Evolutionary conservation across 2,797 vertebrate species (phyloP).

Genomic region (Rallus crepitans): DNA sequence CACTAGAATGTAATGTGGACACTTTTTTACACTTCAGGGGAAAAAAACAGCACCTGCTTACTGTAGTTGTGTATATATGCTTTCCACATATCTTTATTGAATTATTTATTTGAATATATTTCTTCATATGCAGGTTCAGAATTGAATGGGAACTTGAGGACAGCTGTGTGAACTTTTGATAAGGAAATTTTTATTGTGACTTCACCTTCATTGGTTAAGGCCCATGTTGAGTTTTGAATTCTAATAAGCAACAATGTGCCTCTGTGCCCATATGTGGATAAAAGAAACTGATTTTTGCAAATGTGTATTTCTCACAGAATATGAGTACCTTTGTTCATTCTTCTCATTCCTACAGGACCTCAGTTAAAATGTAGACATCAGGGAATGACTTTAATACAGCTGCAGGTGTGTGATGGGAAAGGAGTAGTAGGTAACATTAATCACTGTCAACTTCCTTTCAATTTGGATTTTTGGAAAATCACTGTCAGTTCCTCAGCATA

Average conservation of each 20-base stretch:
- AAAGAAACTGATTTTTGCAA: neutral
- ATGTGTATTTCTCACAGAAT: neutral
- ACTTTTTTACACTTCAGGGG: neutral
- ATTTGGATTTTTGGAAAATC: neutral
- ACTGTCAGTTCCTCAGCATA: neutral
- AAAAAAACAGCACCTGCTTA: neutral
- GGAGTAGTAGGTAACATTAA: neutral
- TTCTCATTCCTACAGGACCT: neutral
- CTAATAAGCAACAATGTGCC: neutral
- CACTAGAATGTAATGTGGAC: neutral
- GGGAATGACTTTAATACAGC: neutral
- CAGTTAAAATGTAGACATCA: neutral
- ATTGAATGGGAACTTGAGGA: neutral
- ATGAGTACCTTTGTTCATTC: neutral
- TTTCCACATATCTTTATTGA: neutral
- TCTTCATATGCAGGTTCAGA: neutral
- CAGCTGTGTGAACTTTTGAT: neutral
- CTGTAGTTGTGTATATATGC: neutral
- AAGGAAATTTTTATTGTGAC: neutral
- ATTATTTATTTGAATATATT: neutral
- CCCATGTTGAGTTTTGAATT: neutral
- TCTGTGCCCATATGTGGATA: neutral
- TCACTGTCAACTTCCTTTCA: neutral
- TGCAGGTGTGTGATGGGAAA: neutral
- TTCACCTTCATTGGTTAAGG: neutral